phyloP scores from a whole-genome alignment of 2,113 vertebrate genomes.

The Malurus alboscapulatus region DNA sequence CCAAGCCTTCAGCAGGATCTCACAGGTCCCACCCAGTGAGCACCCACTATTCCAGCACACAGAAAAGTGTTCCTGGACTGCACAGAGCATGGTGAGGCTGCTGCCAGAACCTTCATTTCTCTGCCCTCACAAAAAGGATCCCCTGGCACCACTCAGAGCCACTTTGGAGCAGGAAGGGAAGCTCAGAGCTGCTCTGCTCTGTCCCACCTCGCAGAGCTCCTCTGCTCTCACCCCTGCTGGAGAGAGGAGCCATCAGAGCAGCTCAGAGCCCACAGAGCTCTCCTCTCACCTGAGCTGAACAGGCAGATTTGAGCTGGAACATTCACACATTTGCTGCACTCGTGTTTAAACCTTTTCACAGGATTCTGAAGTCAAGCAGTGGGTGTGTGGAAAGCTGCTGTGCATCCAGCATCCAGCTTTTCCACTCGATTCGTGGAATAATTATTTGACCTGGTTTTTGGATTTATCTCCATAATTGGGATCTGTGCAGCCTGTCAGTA shows the following conservation, averaged over 20 bases:
- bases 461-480: neutral
- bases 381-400: neutral
- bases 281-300: neutral
- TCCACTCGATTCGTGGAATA: neutral
- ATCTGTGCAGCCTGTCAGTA: neutral
- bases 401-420: neutral
- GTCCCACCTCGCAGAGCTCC: neutral
- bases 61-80: neutral
- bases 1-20: neutral
- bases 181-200: neutral
- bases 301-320: neutral
- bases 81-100: rapidly evolving
- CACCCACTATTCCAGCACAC: rapidly evolving
- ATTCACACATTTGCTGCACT: neutral
- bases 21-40: neutral
- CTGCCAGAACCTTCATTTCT: neutral
- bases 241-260: neutral
- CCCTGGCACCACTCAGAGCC: neutral
- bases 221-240: neutral
- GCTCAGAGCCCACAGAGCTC: neutral
- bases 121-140: neutral
- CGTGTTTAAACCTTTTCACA: neutral
- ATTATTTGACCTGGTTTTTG: neutral
- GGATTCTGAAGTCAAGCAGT: neutral
- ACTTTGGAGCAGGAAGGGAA: neutral